Percentiles rank a stretch among this genome's conserved stretches.
Conservation (phyloP, 2,113 vertebrate genomes). For the Pterocles burchelli region DNA sequence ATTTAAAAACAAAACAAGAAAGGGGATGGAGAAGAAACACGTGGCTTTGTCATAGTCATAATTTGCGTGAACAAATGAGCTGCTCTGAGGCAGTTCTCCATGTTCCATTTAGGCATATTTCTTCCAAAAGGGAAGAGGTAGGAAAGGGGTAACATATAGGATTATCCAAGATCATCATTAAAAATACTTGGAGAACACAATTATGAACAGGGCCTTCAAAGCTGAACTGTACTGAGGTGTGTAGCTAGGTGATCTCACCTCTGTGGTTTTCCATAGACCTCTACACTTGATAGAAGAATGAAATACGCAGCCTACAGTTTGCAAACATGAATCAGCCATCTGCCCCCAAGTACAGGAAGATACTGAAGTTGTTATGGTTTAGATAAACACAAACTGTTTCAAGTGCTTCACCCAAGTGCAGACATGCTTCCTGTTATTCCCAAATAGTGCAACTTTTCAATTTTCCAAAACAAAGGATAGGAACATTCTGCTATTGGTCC, state of each 20-base stretch:
- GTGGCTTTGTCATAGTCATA: background rate
- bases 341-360: constrained; percentile 9
- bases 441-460: background rate
- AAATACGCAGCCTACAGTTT: background rate
- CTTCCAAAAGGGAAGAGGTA: background rate
- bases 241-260: background rate
- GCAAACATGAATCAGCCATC: background rate
- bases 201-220: background rate
- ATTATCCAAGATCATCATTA: background rate
- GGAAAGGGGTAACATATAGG: background rate
- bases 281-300: background rate
- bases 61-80: background rate
- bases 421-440: constrained; percentile 56
- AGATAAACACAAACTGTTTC: background rate
- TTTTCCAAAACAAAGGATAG: constrained; percentile 34
- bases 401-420: constrained; percentile 8
- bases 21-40: background rate
- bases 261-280: background rate
- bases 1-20: background rate
- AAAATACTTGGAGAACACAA: background rate
- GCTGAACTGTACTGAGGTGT: background rate
- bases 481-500: background rate
- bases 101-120: background rate
- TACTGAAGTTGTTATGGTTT: background rate
- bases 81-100: background rate